These are phyloP conservation scores for Drosophila watanabei DNA, from an alignment of 1,140 invertebrate species.

Conservation along the genomic window DNA sequence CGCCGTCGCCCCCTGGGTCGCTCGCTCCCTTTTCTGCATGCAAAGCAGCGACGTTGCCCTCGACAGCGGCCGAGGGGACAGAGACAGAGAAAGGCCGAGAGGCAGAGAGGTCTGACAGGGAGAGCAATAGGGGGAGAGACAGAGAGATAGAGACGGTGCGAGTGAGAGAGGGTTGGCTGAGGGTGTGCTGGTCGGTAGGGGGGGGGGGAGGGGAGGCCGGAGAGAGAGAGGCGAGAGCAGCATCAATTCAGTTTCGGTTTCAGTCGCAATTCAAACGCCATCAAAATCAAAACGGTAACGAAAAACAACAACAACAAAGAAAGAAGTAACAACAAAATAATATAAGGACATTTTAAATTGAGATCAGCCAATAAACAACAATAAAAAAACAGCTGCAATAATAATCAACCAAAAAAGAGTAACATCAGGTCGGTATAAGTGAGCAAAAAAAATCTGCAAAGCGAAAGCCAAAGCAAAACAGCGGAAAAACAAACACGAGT, in stretches of 20 bases:
- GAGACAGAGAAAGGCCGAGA: constrained; percentile 2
- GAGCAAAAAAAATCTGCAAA: background rate
- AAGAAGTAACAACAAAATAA: constrained; percentile 53
- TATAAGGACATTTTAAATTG: constrained; percentile 48
- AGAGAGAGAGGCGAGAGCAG: constrained; percentile 26
- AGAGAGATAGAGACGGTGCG: background rate
- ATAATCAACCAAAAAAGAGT: constrained; percentile 7
- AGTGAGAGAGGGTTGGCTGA: constrained; percentile 33
- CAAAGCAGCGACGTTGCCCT: constrained; percentile 32
- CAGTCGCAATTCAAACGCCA: constrained; percentile 83
- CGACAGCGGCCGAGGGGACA: constrained; percentile 7
- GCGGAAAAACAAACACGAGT: background rate
- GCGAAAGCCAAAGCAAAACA: constrained; percentile 8
- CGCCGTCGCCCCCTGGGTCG: background rate
- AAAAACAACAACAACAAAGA: constrained; percentile 67
- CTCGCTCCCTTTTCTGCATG: constrained; percentile 28
- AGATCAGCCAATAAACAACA: constrained; percentile 25
- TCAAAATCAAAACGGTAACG: constrained; percentile 83
- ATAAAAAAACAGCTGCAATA: constrained; percentile 3
- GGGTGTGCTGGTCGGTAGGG: background rate
- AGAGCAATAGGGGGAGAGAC: background rate
- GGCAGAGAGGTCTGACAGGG: background rate
- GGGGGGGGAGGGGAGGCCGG: background rate
- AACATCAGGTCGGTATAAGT: background rate
- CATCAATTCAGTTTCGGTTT: constrained; percentile 78